Conservation (phyloP, 30 jellyfish, hydroid and myxozoan genomes). For the Aurelia sp. region DNA sequence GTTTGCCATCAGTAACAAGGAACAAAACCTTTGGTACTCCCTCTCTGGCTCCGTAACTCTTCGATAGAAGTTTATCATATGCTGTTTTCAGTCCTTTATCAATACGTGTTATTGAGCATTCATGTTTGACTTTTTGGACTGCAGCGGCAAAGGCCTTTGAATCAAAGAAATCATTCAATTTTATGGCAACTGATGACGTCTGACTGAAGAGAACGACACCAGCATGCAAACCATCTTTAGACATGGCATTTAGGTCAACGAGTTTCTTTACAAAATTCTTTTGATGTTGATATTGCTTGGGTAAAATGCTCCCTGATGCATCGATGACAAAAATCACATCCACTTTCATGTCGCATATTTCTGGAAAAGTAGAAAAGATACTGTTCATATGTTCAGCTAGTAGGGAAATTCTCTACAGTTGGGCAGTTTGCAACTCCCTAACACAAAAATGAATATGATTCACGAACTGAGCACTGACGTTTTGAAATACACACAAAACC, state of each 20-base stretch:
- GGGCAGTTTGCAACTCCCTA: too few species aligned
- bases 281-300: slow-evolving; percentile 34
- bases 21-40: slow-evolving; percentile 38
- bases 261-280: slow-evolving; percentile 36
- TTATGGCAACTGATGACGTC: slow-evolving; percentile 32
- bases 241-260: slow-evolving; percentile 28
- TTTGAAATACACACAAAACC: too few species aligned
- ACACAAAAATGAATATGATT: too few species aligned
- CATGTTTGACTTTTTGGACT: slow-evolving; percentile 26
- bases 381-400: too few species aligned
- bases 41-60: slow-evolving; percentile 56
- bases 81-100: slow-evolving; percentile 48
- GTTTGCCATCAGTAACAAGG: slow-evolving; percentile 39
- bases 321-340: slow-evolving; percentile 56
- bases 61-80: slow-evolving; percentile 43
- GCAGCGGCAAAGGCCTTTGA: slow-evolving; percentile 32
- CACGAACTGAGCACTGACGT: too few species aligned
- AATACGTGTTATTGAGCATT: slow-evolving; percentile 19
- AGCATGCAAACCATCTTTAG: slow-evolving; percentile 41
- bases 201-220: slow-evolving; percentile 58
- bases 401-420: too few species aligned
- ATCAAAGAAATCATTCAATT: slow-evolving; percentile 47
- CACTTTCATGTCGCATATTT: slow-evolving; percentile 41
- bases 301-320: slow-evolving; percentile 60
- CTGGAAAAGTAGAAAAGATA: slow-evolving; percentile 7